Conservation (phyloP, 1,140 invertebrate species). For the Araneus ventricosus region DNA sequence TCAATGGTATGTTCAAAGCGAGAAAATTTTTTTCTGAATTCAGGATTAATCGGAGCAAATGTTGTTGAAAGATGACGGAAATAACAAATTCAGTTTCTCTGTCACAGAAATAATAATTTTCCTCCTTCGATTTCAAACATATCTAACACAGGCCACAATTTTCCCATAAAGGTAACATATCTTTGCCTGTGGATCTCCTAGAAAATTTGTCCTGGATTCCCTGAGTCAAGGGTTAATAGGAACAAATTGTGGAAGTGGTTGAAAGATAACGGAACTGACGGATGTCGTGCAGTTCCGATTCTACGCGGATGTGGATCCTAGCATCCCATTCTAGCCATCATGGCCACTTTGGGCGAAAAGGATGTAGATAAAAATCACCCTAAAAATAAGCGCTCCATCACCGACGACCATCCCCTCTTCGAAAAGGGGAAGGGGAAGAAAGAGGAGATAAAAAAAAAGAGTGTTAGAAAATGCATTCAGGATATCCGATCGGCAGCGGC, state of each 20-base stretch:
- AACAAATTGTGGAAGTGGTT: constrained; percentile 14
- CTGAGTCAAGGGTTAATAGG: neutral
- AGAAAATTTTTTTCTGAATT: too few relatives aligned
- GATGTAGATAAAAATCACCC: constrained; percentile 43
- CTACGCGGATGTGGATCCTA: constrained; percentile 28
- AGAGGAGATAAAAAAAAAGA: constrained; percentile 43
- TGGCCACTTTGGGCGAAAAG: constrained; percentile 4
- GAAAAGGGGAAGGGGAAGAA: neutral
- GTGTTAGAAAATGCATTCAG: constrained; percentile 72
- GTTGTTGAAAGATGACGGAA: too few relatives aligned
- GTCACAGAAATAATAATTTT: too few relatives aligned
- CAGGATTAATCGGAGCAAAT: too few relatives aligned
- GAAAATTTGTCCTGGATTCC: neutral
- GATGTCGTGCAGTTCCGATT: constrained; percentile 35
- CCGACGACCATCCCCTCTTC: constrained; percentile 7
- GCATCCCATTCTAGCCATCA: constrained; percentile 11
- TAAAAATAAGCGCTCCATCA: constrained; percentile 60
- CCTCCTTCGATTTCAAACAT: neutral
- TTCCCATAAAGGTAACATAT: neutral
- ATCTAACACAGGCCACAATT: neutral
- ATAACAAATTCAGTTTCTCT: too few relatives aligned
- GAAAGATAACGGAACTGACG: constrained; percentile 5
- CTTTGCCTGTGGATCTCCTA: neutral
- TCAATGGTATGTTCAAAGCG: too few relatives aligned
- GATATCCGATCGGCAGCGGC: constrained; percentile 66